A percentile compares a stretch with the other conserved stretches of the same genome.
phyloP scores from a whole-genome alignment of 92 coral and sea anemone species.

The Siderastrea siderea region DNA sequence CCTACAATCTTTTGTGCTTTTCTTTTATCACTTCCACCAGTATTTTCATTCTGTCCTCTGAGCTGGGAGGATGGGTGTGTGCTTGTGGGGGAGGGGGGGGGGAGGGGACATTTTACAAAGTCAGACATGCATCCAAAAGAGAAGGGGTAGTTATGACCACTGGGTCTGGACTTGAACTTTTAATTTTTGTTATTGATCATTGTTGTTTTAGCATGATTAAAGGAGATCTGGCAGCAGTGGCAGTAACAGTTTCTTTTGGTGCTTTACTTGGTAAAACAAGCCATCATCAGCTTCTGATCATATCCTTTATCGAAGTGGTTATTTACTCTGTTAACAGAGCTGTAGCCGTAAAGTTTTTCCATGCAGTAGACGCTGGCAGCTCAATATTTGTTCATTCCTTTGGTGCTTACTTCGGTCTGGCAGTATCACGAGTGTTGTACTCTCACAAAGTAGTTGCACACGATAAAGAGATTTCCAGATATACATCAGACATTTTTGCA shows the following conservation, averaged over 20 bases:
- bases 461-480: constrained; percentile 91
- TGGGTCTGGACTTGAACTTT: too few relatives aligned
- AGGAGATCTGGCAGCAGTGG: constrained; percentile 88
- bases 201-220: constrained; percentile 79
- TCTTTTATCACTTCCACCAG: too few relatives aligned
- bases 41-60: too few relatives aligned
- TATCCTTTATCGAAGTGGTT: constrained; percentile 86
- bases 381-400: constrained; percentile 85
- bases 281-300: constrained; percentile 84
- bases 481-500: constrained; percentile 93
- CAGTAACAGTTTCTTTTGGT: constrained; percentile 90
- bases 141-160: too few relatives aligned
- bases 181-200: background rate
- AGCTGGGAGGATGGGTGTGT: too few relatives aligned
- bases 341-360: constrained; percentile 78
- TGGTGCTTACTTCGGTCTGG: constrained; percentile 94
- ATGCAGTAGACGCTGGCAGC: constrained; percentile 94
- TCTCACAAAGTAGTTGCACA: constrained; percentile 87
- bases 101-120: too few relatives aligned
- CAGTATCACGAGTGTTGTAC: constrained; percentile 78
- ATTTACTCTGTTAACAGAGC: constrained; percentile 83
- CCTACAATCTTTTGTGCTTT: too few relatives aligned
- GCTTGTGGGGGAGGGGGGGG: too few relatives aligned
- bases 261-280: constrained; percentile 95
- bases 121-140: too few relatives aligned